phyloP scores from a whole-genome alignment of 2,888 invertebrate species.

The Drosophila nr. perissopoda region DNA sequence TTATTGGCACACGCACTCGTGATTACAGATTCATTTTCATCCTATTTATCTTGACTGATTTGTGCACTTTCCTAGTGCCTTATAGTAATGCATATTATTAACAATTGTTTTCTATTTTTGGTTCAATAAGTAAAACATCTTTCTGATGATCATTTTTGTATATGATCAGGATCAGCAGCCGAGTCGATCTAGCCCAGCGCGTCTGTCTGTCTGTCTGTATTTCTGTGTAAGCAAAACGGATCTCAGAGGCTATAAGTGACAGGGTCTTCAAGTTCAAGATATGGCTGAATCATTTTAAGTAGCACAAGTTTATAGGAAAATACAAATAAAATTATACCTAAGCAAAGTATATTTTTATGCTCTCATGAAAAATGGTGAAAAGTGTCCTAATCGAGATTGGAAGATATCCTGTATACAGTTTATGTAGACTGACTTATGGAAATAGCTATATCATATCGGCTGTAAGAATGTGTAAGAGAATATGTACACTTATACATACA shows the following conservation, averaged over 20 bases:
- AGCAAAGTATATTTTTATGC: not conserved
- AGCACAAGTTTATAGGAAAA: not conserved
- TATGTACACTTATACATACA: not conserved
- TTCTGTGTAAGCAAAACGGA: not conserved
- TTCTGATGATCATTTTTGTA: not conserved
- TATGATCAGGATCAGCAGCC: not conserved
- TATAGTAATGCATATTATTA: not conserved
- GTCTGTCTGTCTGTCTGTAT: not conserved
- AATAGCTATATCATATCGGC: not conserved
- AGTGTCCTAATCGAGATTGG: not conserved
- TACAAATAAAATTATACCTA: not conserved
- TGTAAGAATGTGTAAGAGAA: not conserved
- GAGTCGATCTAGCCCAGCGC: not conserved
- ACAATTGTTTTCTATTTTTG: not conserved
- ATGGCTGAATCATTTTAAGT: not conserved
- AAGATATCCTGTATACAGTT: not conserved
- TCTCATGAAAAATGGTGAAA: not conserved
- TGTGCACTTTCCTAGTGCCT: not conserved
- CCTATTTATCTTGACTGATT: slow-evolving; percentile 1
- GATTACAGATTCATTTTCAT: slow-evolving; percentile 13
- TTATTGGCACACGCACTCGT: slow-evolving; percentile 26
- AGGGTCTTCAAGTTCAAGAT: not conserved
- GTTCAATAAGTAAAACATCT: not conserved
- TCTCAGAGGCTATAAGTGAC: not conserved
- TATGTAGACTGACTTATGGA: not conserved